A percentile compares a stretch with the other conserved stretches of the same genome.
Conservation (phyloP, 2,113 vertebrate species). For the Pholis gunnellus region DNA sequence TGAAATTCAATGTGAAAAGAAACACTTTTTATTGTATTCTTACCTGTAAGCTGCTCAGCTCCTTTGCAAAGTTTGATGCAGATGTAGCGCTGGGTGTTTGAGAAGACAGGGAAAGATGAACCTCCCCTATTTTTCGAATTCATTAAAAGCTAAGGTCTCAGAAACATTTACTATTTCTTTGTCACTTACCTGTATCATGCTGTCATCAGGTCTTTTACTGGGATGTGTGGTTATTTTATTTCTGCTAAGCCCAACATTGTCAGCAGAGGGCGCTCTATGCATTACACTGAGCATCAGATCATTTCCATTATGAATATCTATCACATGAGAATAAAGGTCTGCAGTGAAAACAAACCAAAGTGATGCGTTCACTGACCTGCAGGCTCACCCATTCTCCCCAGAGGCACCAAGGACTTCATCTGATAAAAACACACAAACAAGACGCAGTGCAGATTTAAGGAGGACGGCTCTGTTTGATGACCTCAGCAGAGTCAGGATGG, state of each 20-base stretch:
- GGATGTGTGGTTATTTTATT: too few species aligned
- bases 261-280: too few species aligned
- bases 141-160: too few species aligned
- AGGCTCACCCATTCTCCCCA: constrained; percentile 86
- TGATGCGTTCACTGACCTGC: constrained; percentile 77
- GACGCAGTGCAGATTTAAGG: too few species aligned
- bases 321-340: neutral
- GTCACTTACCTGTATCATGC: too few species aligned
- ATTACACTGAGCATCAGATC: too few species aligned
- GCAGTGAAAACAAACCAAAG: neutral
- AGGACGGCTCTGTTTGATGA: neutral
- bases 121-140: too few species aligned
- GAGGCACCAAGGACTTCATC: constrained; percentile 82
- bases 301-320: neutral
- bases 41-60: constrained; percentile 85
- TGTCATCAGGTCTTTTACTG: too few species aligned
- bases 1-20: neutral
- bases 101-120: too few species aligned
- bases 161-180: too few species aligned
- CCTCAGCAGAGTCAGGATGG: neutral
- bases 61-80: constrained; percentile 71
- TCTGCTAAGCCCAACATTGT: too few species aligned
- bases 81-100: too few species aligned
- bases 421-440: constrained; percentile 65
- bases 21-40: neutral